Evolutionary conservation across 1,140 invertebrate species (phyloP), one percentile per base, ranked within the genome.

Genomic region (Rhopalosiphum padi): DNA sequence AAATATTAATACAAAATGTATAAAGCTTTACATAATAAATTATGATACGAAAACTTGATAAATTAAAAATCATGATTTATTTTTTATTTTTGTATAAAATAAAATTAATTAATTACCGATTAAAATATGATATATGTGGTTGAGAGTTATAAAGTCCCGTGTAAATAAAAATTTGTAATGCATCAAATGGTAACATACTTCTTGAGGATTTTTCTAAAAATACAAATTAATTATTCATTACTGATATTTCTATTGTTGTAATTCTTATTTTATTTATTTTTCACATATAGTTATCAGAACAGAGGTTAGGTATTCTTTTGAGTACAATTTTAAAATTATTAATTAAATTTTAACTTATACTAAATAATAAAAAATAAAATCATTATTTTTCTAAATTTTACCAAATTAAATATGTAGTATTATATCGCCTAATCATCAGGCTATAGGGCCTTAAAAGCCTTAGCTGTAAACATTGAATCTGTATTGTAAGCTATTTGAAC

Each of bases 181-280:
- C 23, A 93, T 93, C 46, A 93, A n/a, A 41, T 93, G 82, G 35
- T 55, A 53, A 93, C 91, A 93, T n/a, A 93, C 91, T 37, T 53
- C 48, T 85, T 93, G 35, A 1, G 91, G 91, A 8, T 53, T 30
- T 93, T 93, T 93, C 91, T 93, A 82, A n/a, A 90, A 68, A 46
- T 53, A 55, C 5, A 87, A 25, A 87, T 87, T 48, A 87, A 2
- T 35, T 85, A 23, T 77, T 77, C 15, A 77, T n/a, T 18, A n/a
- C 60, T n/a, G 5, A n/a, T 77, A 18, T 18, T n/a, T 77, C n/a
- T 15, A 15, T 77, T 77, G 4, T 68, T 68, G 18, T 77, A 21
- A n/a, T n/a, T 77, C n/a, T 77, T 15, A 77, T 77, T 77, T n/a
- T 77, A 77, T 77, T 77, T 77, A 77, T 18, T 77, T 30, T n/a